Conservation (phyloP, 2,888 invertebrate genomes). For the Rhodophaea formosa region DNA sequence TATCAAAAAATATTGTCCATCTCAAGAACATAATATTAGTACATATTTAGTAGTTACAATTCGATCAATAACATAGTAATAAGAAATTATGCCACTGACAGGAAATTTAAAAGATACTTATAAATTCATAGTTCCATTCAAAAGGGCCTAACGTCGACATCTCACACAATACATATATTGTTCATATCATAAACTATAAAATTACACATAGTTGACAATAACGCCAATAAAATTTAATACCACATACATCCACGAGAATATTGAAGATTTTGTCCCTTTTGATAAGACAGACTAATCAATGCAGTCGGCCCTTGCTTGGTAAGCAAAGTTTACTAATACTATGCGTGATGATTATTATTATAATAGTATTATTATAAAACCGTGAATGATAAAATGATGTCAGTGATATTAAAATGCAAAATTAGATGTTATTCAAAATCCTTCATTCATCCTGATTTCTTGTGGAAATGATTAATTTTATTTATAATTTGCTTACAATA, state of each 20-base stretch:
- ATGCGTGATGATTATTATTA: background rate
- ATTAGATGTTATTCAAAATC: background rate
- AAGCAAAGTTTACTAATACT: background rate
- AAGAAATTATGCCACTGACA: background rate
- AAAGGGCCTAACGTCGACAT: background rate
- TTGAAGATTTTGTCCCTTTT: background rate
- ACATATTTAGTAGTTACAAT: slow-evolving; percentile 1
- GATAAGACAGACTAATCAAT: background rate
- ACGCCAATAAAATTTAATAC: background rate
- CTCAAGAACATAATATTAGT: slow-evolving; percentile 6
- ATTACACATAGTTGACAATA: background rate
- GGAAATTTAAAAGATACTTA: background rate
- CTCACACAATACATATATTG: too few relatives aligned
- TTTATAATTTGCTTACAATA: too few relatives aligned
- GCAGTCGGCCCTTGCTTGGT: background rate
- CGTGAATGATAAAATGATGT: background rate
- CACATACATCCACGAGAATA: background rate
- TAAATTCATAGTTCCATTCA: background rate
- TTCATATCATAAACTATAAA: too few relatives aligned
- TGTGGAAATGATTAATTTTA: too few relatives aligned
- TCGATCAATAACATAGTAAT: background rate
- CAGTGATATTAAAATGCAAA: background rate
- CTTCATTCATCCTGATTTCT: too few relatives aligned
- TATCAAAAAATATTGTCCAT: slow-evolving; percentile 11
- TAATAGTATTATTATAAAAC: background rate